Evolutionary conservation across 92 coral and sea anemone genomes (phyloP).

Genomic region (Epizoanthus illoricatus): DNA sequence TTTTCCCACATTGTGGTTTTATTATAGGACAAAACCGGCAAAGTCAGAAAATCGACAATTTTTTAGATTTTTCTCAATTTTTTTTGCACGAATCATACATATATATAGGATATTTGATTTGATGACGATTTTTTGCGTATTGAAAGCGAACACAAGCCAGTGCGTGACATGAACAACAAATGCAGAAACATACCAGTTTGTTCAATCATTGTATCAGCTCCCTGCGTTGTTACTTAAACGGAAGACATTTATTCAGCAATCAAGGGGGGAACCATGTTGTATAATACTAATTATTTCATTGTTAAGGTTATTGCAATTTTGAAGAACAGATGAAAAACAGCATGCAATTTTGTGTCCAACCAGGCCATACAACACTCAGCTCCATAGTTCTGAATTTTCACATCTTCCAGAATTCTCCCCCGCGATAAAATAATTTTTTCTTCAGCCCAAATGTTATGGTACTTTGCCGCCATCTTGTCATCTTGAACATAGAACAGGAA

Average conservation of each 20-base stretch:
- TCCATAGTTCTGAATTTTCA: constrained; percentile 8
- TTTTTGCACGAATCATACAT: too few species aligned
- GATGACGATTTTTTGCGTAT: too few species aligned
- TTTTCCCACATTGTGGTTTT: too few species aligned
- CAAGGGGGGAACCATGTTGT: neutral
- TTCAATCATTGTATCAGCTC: neutral
- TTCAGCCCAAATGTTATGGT: neutral
- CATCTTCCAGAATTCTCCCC: constrained; percentile 18
- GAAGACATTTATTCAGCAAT: constrained; percentile 8
- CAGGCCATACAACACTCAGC: neutral
- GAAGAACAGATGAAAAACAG: constrained; percentile 16
- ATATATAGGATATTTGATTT: too few species aligned
- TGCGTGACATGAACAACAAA: too few species aligned
- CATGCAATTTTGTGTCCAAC: constrained; percentile 29
- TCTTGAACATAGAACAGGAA: neutral
- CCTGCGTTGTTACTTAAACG: constrained; percentile 21
- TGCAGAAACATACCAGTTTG: too few species aligned
- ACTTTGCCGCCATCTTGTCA: neutral
- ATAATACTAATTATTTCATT: constrained; percentile 3
- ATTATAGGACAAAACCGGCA: too few species aligned
- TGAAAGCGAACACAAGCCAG: too few species aligned
- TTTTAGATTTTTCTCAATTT: too few species aligned
- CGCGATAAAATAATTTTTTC: neutral
- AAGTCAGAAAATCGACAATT: too few species aligned
- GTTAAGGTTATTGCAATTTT: constrained; percentile 21